phyloP scores from a whole-genome alignment of 2,113 vertebrate genomes.

The Protobothrops mucrosquamatus region DNA sequence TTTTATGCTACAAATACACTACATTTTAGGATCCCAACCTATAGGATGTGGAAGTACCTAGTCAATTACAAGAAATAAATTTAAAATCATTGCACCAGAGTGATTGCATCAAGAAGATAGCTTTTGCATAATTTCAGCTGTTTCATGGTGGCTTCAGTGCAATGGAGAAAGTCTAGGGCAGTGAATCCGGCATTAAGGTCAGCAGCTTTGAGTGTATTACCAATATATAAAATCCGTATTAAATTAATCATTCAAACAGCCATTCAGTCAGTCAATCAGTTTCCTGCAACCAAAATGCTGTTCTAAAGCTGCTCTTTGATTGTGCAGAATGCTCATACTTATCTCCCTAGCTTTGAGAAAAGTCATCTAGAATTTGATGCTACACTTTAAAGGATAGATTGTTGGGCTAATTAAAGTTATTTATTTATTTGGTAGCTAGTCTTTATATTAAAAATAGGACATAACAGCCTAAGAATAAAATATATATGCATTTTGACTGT shows the following conservation, averaged over 20 bases:
- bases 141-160: neutral
- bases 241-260: neutral
- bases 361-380: neutral
- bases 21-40: neutral
- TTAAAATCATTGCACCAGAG: neutral
- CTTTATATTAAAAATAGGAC: neutral
- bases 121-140: neutral
- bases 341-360: neutral
- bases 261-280: neutral
- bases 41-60: neutral
- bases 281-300: neutral
- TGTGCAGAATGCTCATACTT: neutral
- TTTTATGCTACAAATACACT: neutral
- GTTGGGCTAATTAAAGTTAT: neutral
- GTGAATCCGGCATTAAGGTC: neutral
- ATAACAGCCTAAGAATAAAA: neutral
- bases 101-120: neutral
- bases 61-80: neutral
- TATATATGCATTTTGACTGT: neutral
- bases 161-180: neutral
- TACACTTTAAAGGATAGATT: neutral
- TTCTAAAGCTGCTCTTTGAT: neutral
- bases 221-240: neutral
- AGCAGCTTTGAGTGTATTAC: neutral
- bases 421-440: neutral